Percentiles rank a stretch among this genome's conserved stretches.
Conservation (phyloP, 2,888 invertebrate species). For the Agrochola litura region DNA sequence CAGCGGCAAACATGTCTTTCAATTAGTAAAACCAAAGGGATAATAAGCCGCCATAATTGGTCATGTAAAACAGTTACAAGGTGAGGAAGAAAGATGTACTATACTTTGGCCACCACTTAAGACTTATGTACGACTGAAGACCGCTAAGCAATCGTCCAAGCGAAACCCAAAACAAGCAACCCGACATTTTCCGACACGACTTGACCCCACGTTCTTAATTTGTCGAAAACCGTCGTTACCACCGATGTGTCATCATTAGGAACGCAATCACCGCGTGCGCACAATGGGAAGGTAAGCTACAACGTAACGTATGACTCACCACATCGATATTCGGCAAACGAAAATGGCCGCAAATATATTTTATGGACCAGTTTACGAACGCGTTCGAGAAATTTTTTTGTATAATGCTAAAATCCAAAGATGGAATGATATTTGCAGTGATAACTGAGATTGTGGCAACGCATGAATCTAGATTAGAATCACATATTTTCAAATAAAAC, state of each 20-base stretch:
- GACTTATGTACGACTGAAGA: not conserved
- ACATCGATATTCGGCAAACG: conserved; percentile 68
- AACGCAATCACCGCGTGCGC: conserved; percentile 64
- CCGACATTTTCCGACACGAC: conserved; percentile 25
- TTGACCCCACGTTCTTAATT: conserved; percentile 56
- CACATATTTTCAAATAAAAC: conserved; percentile 17
- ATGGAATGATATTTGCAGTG: conserved; percentile 44
- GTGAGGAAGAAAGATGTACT: conserved; percentile 4
- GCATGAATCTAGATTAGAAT: conserved; percentile 20
- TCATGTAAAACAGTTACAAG: conserved; percentile 25
- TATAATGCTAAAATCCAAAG: conserved; percentile 44
- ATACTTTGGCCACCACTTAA: conserved; percentile 10
- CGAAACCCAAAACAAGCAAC: conserved; percentile 19
- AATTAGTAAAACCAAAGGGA: conserved; percentile 19
- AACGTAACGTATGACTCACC: conserved; percentile 72
- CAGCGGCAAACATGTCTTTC: conserved; percentile 25
- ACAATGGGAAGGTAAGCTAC: conserved; percentile 71
- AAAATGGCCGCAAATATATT: conserved; percentile 68
- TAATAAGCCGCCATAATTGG: conserved; percentile 21
- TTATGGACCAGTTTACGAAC: conserved; percentile 64
- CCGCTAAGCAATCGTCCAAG: conserved; percentile 25
- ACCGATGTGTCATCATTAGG: conserved; percentile 68
- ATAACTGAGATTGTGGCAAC: conserved; percentile 6
- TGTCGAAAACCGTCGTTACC: conserved; percentile 57
- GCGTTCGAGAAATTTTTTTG: conserved; percentile 60